Evolutionary conservation across 2,113 vertebrate genomes (phyloP).

Genomic region (Bubo scandiacus): DNA sequence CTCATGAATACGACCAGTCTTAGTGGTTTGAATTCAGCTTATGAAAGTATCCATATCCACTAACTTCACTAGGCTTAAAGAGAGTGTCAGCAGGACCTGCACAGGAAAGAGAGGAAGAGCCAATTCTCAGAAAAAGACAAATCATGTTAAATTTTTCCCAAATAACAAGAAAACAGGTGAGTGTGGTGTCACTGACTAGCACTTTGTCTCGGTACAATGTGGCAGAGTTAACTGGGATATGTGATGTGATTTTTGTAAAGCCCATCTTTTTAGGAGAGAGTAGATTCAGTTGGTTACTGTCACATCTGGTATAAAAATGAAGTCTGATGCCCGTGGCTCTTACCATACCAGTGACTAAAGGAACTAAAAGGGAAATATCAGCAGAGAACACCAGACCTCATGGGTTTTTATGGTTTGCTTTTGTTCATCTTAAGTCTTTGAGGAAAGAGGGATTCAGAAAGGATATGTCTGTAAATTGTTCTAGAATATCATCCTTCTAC

Average conservation of each 20-base stretch:
- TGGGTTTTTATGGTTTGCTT: neutral
- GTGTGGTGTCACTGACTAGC: neutral
- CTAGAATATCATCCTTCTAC: neutral
- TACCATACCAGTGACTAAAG: neutral
- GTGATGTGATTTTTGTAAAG: neutral
- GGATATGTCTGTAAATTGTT: neutral
- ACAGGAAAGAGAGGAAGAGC: neutral
- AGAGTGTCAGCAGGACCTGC: neutral
- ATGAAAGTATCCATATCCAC: neutral
- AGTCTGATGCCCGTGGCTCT: neutral
- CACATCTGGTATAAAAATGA: neutral
- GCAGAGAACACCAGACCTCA: neutral
- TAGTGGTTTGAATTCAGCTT: neutral
- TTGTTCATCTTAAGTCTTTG: neutral
- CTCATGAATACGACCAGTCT: neutral
- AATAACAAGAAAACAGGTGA: neutral
- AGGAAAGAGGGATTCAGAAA: neutral
- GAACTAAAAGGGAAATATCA: neutral
- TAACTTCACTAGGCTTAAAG: neutral
- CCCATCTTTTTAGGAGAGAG: neutral
- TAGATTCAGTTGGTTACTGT: neutral
- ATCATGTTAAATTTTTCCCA: neutral
- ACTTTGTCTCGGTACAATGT: neutral
- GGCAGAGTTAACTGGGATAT: neutral
- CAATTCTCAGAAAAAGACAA: neutral